Evolutionary conservation across 2,113 vertebrate species (phyloP).

Genomic region (Pituophis catenifer): DNA sequence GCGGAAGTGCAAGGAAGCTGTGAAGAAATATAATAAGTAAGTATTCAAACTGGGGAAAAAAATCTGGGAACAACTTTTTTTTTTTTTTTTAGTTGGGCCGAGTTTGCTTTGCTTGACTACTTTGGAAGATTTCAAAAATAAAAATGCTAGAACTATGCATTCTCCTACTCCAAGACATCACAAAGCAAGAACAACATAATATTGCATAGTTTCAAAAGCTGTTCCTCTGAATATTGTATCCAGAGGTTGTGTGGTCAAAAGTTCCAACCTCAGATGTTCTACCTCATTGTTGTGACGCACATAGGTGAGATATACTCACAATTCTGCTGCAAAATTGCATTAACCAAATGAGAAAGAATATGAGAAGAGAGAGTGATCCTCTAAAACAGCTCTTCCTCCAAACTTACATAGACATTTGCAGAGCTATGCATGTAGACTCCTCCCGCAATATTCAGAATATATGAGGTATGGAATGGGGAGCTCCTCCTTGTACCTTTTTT

Average conservation of each 20-base stretch:
- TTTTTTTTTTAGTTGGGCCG: neutral
- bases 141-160: constrained; percentile 21
- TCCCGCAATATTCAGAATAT: neutral
- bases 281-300: neutral
- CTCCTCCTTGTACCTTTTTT: neutral
- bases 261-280: neutral
- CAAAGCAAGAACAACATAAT: constrained; percentile 27
- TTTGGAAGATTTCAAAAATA: neutral
- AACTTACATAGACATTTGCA: neutral
- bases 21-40: constrained; percentile 7
- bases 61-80: neutral
- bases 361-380: neutral
- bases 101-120: neutral
- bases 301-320: neutral
- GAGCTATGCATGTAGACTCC: neutral
- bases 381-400: neutral
- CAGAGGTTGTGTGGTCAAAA: constrained; percentile 24
- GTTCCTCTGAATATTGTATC: neutral
- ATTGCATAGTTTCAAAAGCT: neutral
- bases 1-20: neutral
- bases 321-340: neutral
- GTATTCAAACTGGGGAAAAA: neutral
- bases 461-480: neutral
- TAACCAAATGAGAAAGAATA: neutral
- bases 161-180: constrained; percentile 17